Evolutionary conservation across 2,888 invertebrate genomes (phyloP), one percentile per base, ranked within the genome.

Genomic region (Epirrhoe alternata): DNA sequence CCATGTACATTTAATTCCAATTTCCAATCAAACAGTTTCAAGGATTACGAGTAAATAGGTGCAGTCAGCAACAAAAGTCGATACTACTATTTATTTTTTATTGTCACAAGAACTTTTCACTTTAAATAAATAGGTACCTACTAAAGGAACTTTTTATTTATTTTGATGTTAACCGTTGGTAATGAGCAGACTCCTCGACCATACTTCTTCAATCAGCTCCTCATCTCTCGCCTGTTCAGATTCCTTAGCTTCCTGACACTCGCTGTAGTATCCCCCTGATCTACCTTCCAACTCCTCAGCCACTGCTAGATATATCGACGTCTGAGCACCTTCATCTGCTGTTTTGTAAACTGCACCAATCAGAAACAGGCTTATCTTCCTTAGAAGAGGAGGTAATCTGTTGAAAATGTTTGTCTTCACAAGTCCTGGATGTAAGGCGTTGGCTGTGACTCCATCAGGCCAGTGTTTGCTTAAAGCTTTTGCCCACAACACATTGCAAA

Each of bases 351-450:
- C 89, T 0, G 93, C 84, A 75, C 94, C 95, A 0, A 95, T 87
- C 2, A 96, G 83, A 5, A 94, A 77, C 68, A 90, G 82, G 69
- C 96, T 70, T 0, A 94, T 86, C 16, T 94, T 95, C 0, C 95
- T 83, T 0, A 45, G 0, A 1, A 61, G 6, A 0, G 69, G 55
- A 0, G 95, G 94, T 10, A 94, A 86, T 74, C 94, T 95, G 42
- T 95, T 93, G 94, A 96, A 97, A 58, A 97, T 97, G 30, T 96
- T 96, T 0, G 96, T 96, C 81, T 96, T 95, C 45, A 97, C 96
- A 83, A 97, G 89, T 10, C 98, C 98, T 0, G 98, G 98, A 87
- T 98, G 97, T 56, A 97, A 85, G 71, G 95, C 96, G 81, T 98
- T 98, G 0, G 95, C 97, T 0, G 96, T 96, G 0, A 97, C 95